Evolutionary conservation across 2,113 vertebrate species (phyloP), one percentile per base, ranked within the genome.

Genomic region (Myrmecophaga tridactyla): DNA sequence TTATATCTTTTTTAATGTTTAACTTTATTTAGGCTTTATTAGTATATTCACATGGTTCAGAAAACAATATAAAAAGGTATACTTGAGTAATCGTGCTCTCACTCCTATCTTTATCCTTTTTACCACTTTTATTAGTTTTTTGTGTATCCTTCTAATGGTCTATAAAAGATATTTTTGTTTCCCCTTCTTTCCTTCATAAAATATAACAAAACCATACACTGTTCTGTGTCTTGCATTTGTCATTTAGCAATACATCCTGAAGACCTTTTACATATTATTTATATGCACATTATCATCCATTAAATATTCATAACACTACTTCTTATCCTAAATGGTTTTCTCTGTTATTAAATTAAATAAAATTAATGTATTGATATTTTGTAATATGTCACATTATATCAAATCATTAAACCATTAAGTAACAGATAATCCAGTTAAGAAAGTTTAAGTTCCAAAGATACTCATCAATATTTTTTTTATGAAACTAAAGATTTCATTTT

Each of bases 1-100:
- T 92, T 83, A 73, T 75, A 78, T 76, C 46, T 56, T 88, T 92
- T 83, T 85, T 46, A 90, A 95, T 39, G 70, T 92, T 94, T 91
- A 81, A 89, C 67, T 82, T 81, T 81, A 67, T 85, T 86, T 90
- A 72, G 60, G 34, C 14, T 43, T 73, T 73, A 73, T 88, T 75
- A 84, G 13, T n/a, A 63, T 1, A 78, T 85, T 69, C 29, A 56
- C 1, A 67, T 87, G 56, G 31, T 73, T 96, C 46, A 94, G 72
- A 78, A 65, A 87, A 76, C 86, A 73, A 41, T 56, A 60, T 69
- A 53, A 94, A 85, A 78, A 60, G 0, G 17, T 75, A 36, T 39
- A 62, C 6, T n/a, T 63, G 51, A 43, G 75, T 93, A 62, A 60
- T 88, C 23, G 93, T 86, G 58, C 43, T 84, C 34, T 41, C 21